Base-by-base conservation (phyloP, 2,888 invertebrate genomes). In the Pterostichus niger region DNA sequence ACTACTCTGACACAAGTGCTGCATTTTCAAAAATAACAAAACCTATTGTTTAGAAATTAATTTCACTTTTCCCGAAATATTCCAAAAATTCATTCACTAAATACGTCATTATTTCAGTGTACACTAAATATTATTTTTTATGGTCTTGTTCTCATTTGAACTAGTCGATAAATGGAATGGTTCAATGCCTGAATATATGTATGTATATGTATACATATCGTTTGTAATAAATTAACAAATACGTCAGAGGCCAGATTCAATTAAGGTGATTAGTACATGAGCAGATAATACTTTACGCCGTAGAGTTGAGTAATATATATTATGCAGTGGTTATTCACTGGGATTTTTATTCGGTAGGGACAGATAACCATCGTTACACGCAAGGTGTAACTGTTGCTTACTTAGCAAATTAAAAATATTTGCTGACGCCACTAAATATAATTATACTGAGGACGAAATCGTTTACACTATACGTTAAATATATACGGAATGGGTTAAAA, bases 11-110 rank as follows among this genome's bases (percentile, higher is more conserved):
- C 5, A 33, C 73, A 73, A 40, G 68, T 71, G 44, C 75, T 44
- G 75, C 75, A 75, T 75, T 77, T 77, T 77, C 77, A 77, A 77
- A 77, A 77, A 40, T 71, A 71, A 31, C 15, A 10, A 71, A 40
- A 71, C 64, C n/a, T 64, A 35, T 40, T 64, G 64, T 64, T 64
- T 64, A 35, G 35, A 71, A 71, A 44, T 44, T 44, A 64, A 44
- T 71, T 44, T 71, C 46, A 71, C 11, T 71, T 71, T 13, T 71
- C 44, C 44, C 17, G 44, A 44, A 68, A 40, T 7, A 4, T 68
- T 9, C n/a, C n/a, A 17, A 13, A 71, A 17, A 44, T 2, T 15
- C 1, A 64, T 64, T 49, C 10, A 64, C 35, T 13, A 35, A 59
- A 59, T 31, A 9, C n/a, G 15, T 56, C 10, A 11, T 11, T 5